Percentiles rank a stretch among this genome's conserved stretches.
Conservation (phyloP, 2,113 vertebrate species). For the Chloropsis cyanopogon region DNA sequence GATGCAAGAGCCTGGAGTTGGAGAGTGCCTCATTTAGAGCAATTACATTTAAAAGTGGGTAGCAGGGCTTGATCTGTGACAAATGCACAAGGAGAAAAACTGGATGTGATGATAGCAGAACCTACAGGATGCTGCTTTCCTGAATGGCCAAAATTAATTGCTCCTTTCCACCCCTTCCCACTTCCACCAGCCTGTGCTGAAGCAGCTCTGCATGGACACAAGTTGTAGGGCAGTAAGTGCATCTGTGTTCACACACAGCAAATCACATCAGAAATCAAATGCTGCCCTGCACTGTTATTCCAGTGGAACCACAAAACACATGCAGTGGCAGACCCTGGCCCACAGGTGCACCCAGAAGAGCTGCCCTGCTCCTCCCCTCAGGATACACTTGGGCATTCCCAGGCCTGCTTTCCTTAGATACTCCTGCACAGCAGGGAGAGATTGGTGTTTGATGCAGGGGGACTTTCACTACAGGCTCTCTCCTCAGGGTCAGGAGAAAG, state of each 20-base stretch:
- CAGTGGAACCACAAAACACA: not conserved
- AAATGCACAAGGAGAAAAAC: not conserved
- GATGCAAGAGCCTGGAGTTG: not conserved
- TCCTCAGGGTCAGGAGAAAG: not conserved
- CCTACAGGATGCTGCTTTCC: not conserved
- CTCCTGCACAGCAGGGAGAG: not conserved
- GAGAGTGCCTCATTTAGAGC: not conserved
- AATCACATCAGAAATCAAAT: not conserved
- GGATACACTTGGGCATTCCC: rapidly evolving
- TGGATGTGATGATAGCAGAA: not conserved
- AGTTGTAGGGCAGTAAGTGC: not conserved
- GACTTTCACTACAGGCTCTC: not conserved
- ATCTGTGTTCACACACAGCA: not conserved
- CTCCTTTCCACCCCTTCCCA: not conserved
- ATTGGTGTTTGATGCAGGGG: not conserved
- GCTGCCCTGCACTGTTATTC: not conserved
- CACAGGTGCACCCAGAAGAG: not conserved
- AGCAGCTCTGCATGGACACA: not conserved
- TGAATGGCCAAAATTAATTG: not conserved
- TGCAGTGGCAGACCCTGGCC: not conserved
- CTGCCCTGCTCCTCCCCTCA: not conserved
- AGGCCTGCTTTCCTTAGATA: not conserved
- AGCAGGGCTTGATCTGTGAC: not conserved
- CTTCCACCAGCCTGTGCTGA: not conserved
- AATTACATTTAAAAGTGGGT: not conserved